Base-by-base conservation (phyloP, 2,888 invertebrate species). In the Saturnia japonica region DNA sequence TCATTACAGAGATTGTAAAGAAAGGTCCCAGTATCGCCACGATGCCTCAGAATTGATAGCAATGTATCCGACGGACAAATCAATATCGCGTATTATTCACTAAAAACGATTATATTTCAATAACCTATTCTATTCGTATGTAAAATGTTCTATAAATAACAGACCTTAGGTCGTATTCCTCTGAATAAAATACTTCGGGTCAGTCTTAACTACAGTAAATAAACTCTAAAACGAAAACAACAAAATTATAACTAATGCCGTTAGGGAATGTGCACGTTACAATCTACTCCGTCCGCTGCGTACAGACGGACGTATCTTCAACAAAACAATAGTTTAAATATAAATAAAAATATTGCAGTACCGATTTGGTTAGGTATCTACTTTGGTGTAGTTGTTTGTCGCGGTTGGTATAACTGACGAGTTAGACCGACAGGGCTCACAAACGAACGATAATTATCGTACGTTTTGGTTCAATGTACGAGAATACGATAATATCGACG, bases 181-280 rank as follows among this genome's bases (percentile, higher is more conserved):
- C 77, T 80, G 84, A 85, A 85, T 83, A 85, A 87, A 91, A 91
- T 91, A 91, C 90, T 74, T 80, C 87, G 86, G 91, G 90, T 93
- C 93, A 91, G 93, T 93, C 93, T 93, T 89, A 91, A 91, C 93
- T 91, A 92, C 86, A 80, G 83, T 83, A 86, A 34, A 91, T 91
- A 92, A 91, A 93, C 91, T 93, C 85, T 93, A 90, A 88, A 90
- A 91, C 88, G 85, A 90, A 91, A 91, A 90, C 91, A 92, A 93
- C 90, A 91, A 91, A 87, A 89, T 85, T 87, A 89, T 34, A 22
- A 84, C 89, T 89, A 91, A 86, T 83, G 88, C 90, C 91, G 88
- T 89, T 86, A 88, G 92, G 93, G 93, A 93, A 93, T 93, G 93
- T 93, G 93, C 93, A 89, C 82, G 85, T 91, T 91, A 91, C 76